Conservation (phyloP, 2,113 vertebrate genomes). For the Anser cygnoides region DNA sequence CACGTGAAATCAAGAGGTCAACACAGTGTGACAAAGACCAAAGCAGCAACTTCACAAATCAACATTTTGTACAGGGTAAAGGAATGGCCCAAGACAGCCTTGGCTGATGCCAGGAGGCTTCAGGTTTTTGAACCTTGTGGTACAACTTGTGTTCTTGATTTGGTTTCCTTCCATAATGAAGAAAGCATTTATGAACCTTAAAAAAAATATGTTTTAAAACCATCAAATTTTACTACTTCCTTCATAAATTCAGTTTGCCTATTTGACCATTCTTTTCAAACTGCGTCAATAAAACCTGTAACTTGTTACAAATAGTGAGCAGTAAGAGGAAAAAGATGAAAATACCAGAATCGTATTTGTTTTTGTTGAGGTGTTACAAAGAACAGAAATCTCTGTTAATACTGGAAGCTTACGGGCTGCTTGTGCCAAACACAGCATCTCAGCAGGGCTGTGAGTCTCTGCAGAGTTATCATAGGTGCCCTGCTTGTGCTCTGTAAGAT, state of each 20-base stretch:
- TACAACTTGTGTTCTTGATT: not conserved
- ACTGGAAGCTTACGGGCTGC: not conserved
- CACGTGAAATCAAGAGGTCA: slow-evolving; percentile 30
- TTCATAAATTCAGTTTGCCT: not conserved
- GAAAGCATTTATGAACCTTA: not conserved
- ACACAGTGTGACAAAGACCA: not conserved
- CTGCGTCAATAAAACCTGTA: not conserved
- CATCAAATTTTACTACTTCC: not conserved
- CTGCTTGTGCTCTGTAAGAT: not conserved
- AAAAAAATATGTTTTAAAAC: not conserved
- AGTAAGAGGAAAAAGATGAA: not conserved
- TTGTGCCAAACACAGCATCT: not conserved
- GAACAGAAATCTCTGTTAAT: not conserved
- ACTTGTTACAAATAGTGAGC: not conserved
- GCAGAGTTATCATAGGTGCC: not conserved
- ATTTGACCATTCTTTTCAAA: not conserved
- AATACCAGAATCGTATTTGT: not conserved
- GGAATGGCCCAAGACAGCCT: not conserved
- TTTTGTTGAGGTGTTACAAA: not conserved
- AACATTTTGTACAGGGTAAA: not conserved
- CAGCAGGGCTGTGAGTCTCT: not conserved
- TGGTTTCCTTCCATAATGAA: not conserved
- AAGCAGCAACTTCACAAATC: slow-evolving; percentile 9
- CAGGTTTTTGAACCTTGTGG: not conserved
- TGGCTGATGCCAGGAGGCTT: not conserved